Conservation (phyloP, 2,797 vertebrate genomes). For the Acanthiza pusilla region DNA sequence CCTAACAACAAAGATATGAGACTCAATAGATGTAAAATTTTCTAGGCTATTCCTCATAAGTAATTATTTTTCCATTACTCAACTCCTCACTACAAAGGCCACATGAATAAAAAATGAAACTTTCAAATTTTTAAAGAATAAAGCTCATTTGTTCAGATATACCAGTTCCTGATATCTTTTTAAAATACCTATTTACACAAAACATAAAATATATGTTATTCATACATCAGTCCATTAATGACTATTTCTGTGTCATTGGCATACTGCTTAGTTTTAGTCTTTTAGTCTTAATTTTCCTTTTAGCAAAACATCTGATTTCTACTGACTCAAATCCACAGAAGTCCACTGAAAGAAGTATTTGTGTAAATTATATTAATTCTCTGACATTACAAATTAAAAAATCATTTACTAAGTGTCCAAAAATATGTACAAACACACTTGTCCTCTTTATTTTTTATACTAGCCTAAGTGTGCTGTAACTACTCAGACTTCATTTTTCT, state of each 20-base stretch:
- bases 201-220: neutral
- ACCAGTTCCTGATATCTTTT: neutral
- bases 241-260: neutral
- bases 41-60: no score
- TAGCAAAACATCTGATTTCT: neutral
- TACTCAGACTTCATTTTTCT: neutral
- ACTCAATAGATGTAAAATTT: no score
- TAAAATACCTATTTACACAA: neutral
- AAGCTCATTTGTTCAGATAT: no score
- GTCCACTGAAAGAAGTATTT: neutral
- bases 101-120: no score
- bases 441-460: neutral
- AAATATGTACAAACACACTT: neutral
- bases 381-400: neutral
- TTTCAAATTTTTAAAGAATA: no score
- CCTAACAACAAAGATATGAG: no score
- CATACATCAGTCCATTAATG: neutral
- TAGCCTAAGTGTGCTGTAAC: neutral
- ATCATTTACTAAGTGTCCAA: neutral
- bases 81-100: no score
- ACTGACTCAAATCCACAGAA: neutral
- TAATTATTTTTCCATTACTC: no score
- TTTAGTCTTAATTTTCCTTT: neutral
- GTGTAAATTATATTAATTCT: neutral
- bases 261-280: neutral